A percentile compares a stretch with the other conserved stretches of the same genome.
These are phyloP conservation scores for Lochmaea crataegi DNA, from an alignment of 2,888 invertebrate genomes.

Conservation along the genomic window DNA sequence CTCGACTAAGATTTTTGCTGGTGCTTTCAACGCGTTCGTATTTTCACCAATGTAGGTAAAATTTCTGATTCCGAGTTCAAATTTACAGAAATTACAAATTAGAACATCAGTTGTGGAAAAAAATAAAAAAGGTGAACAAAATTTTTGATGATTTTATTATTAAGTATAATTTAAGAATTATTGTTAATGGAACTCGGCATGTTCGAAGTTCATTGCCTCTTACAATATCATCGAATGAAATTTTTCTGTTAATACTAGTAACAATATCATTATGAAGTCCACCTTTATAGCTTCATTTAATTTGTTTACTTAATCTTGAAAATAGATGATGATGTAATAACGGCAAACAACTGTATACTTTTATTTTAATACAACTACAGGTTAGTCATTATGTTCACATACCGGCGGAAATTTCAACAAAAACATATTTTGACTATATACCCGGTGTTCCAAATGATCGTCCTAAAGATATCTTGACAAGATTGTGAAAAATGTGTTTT, in stretches of 20 bases:
- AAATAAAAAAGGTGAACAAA: too few species aligned
- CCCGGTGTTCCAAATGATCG: neutral
- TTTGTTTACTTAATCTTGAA: slow-evolving; percentile 17
- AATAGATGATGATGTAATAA: slow-evolving; percentile 26
- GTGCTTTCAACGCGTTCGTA: too few species aligned
- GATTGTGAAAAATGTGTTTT: too few species aligned
- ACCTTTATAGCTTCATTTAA: slow-evolving; percentile 14
- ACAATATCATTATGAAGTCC: neutral
- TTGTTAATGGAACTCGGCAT: neutral
- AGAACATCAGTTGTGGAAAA: too few species aligned
- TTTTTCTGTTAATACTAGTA: neutral
- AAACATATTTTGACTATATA: neutral
- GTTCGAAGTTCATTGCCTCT: neutral
- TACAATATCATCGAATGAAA: neutral
- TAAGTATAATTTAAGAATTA: too few species aligned
- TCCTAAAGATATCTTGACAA: too few species aligned
- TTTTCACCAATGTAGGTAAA: too few species aligned
- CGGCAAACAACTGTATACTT: slow-evolving; percentile 4
- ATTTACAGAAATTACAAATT: too few species aligned
- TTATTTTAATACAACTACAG: neutral
- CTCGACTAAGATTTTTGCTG: too few species aligned
- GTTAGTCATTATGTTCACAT: slow-evolving; percentile 12
- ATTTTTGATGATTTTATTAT: too few species aligned
- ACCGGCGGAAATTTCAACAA: neutral
- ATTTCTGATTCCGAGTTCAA: too few species aligned